phyloP scores from a whole-genome alignment of 2,888 invertebrate genomes.

The Cyrtodaria siliqua region DNA sequence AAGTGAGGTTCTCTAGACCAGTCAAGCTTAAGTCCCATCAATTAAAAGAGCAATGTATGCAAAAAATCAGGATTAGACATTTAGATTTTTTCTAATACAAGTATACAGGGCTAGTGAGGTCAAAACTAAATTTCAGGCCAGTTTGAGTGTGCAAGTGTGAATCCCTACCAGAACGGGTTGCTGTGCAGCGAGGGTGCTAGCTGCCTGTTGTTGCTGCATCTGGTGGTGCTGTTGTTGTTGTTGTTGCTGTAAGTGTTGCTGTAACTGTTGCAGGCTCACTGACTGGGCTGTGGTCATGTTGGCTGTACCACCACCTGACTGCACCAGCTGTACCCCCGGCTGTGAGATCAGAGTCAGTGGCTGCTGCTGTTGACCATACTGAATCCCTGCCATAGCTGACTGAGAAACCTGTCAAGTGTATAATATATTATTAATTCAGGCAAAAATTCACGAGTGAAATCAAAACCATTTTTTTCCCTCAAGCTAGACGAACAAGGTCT shows the following conservation, averaged over 20 bases:
- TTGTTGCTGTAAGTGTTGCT: slow-evolving; percentile 61
- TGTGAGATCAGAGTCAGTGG: slow-evolving; percentile 72
- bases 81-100: no score
- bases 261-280: slow-evolving; percentile 63
- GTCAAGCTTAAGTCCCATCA: no score
- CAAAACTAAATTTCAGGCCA: no score
- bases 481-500: no score
- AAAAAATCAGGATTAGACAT: no score
- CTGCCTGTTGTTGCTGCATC: slow-evolving; percentile 51
- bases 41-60: no score
- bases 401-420: slow-evolving; percentile 34
- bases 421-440: no score
- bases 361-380: slow-evolving; percentile 49
- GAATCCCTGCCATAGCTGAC: slow-evolving; percentile 34
- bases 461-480: no score
- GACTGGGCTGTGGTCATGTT: slow-evolving; percentile 59
- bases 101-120: no score
- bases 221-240: slow-evolving; percentile 51
- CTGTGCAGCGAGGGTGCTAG: slow-evolving; percentile 49
- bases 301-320: slow-evolving; percentile 53
- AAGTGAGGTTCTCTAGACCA: no score
- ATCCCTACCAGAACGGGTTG: slow-evolving; percentile 60
- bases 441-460: no score
- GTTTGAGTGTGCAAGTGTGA: no score
- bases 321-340: slow-evolving; percentile 68